phyloP scores from a whole-genome alignment of 1,140 invertebrate species.

The Drosophila leontia region DNA sequence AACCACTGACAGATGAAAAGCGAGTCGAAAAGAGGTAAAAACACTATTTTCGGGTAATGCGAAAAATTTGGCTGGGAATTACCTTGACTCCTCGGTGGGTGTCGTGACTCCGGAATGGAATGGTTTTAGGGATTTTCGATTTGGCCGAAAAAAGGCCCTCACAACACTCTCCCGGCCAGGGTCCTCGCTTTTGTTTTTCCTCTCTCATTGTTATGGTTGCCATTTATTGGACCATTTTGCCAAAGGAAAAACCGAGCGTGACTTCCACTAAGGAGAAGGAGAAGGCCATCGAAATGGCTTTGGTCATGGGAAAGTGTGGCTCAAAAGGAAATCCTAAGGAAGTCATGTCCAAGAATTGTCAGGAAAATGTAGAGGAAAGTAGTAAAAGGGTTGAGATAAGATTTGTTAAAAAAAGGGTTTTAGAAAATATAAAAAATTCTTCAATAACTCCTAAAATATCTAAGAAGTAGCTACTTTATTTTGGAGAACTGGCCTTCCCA shows the following conservation, averaged over 20 bases:
- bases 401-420: background rate
- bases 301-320: constrained; percentile 77
- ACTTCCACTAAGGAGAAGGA: constrained; percentile 45
- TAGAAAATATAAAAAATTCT: background rate
- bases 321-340: constrained; percentile 22
- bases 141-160: constrained; percentile 27
- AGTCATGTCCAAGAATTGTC: constrained; percentile 40
- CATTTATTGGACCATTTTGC: constrained; percentile 72
- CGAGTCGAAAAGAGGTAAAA: constrained; percentile 45
- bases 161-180: constrained; percentile 27
- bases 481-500: background rate
- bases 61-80: constrained; percentile 77
- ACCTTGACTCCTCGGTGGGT: constrained; percentile 64
- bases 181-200: constrained; percentile 40
- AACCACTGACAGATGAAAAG: constrained; percentile 40
- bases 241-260: constrained; percentile 54
- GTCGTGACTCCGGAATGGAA: constrained; percentile 65
- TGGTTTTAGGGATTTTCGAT: constrained; percentile 38
- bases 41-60: constrained; percentile 67
- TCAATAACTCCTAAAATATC: background rate
- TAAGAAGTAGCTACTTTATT: background rate
- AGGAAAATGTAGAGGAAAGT: constrained; percentile 17
- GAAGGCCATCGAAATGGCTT: constrained; percentile 63
- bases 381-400: background rate
- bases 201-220: constrained; percentile 46